Conservation (phyloP, 2,888 invertebrate genomes). For the Dascillus cervinus region DNA sequence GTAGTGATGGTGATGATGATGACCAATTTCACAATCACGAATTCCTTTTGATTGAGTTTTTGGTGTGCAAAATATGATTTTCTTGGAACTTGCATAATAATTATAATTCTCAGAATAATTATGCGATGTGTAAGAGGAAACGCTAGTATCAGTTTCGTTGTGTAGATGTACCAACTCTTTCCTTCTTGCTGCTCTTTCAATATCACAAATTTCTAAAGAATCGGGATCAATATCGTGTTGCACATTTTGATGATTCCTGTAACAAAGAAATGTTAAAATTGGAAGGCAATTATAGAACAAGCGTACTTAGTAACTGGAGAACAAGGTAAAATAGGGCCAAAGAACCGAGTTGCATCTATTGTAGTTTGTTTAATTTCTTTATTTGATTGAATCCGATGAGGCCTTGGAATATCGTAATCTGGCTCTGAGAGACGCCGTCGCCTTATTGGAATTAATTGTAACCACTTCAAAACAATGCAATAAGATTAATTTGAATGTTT, state of each 20-base stretch:
- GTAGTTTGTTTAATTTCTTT: conserved; percentile 22
- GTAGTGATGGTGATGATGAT: not conserved
- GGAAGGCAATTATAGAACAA: no score
- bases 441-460: conserved; percentile 30
- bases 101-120: conserved; percentile 12
- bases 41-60: conserved; percentile 3
- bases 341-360: conserved; percentile 36
- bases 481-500: conserved; percentile 4
- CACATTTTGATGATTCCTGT: conserved; percentile 1
- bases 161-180: not conserved
- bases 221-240: conserved; percentile 36
- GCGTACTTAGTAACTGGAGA: no score
- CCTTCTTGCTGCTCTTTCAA: not conserved
- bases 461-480: conserved; percentile 26
- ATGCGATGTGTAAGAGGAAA: conserved; percentile 22
- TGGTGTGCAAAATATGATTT: conserved; percentile 7
- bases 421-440: conserved; percentile 38
- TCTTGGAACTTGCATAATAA: conserved; percentile 1
- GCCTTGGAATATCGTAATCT: conserved; percentile 44
- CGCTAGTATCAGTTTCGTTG: conserved; percentile 13
- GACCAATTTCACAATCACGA: no score
- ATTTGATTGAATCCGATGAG: conserved; percentile 30
- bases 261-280: no score
- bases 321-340: conserved; percentile 33
- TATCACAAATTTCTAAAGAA: conserved; percentile 32